A percentile compares a stretch with the other conserved stretches of the same genome.
Conservation (phyloP, 1,140 invertebrate species). For the Caenorhabditis latens region DNA sequence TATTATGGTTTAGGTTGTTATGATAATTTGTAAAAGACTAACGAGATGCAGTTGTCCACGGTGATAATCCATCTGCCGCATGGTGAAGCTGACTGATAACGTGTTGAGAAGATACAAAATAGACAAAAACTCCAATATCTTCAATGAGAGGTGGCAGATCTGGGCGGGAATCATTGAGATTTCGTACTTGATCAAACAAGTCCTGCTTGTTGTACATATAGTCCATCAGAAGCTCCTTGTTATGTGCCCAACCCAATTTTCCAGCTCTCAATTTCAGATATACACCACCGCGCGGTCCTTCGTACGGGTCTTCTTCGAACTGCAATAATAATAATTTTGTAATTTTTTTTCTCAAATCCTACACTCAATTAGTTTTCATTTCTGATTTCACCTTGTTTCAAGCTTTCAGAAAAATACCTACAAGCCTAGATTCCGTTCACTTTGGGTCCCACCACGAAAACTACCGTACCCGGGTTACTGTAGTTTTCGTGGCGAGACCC, state of each 20-base stretch:
- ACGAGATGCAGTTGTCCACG: slow-evolving; percentile 51
- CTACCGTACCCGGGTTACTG: no score
- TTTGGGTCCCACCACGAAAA: no score
- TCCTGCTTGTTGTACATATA: slow-evolving; percentile 53
- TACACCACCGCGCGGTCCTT: slow-evolving; percentile 3
- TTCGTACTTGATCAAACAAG: neutral
- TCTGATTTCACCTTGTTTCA: no score
- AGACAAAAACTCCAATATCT: slow-evolving; percentile 20
- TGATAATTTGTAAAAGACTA: neutral
- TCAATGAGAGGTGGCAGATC: slow-evolving; percentile 55
- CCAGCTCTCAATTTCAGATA: slow-evolving; percentile 3
- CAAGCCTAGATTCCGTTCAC: no score
- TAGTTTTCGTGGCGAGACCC: no score
- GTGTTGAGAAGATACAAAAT: neutral
- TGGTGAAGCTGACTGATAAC: slow-evolving; percentile 54
- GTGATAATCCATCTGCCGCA: slow-evolving; percentile 52
- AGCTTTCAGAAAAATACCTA: no score
- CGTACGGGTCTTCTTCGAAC: slow-evolving; percentile 32
- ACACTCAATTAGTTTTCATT: no score
- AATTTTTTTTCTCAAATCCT: no score
- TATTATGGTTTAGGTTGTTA: no score
- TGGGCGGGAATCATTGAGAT: neutral
- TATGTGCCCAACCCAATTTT: slow-evolving; percentile 57
- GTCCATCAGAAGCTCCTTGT: slow-evolving; percentile 51
- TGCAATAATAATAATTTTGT: neutral